Evolutionary conservation across 1,140 invertebrate genomes (phyloP).

Genomic region (Hormaphis cornu): DNA sequence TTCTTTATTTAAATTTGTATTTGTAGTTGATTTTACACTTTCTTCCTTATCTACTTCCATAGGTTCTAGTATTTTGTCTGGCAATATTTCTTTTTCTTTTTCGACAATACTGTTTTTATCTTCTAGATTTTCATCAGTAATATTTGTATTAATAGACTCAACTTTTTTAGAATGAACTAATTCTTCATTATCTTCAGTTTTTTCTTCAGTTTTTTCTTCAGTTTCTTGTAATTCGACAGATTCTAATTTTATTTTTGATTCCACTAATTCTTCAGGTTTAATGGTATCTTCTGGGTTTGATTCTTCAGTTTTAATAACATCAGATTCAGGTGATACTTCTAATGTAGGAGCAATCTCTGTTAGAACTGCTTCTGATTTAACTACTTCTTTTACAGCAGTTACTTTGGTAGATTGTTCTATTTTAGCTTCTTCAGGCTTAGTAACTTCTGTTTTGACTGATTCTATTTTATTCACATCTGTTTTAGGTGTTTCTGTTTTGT

Average conservation of each 20-base stretch:
- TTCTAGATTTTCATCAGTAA: conserved; percentile 20
- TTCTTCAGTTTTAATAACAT: conserved; percentile 34
- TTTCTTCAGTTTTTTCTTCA: conserved; percentile 11
- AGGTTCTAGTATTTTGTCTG: conserved; percentile 25
- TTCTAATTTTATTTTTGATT: conserved; percentile 37
- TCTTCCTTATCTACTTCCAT: conserved; percentile 38
- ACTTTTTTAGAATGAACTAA: conserved; percentile 21
- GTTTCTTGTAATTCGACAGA: conserved; percentile 34
- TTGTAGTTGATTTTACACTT: conserved; percentile 5
- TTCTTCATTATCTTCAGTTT: conserved; percentile 30
- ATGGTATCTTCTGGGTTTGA: conserved; percentile 34
- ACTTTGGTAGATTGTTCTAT: conserved; percentile 24
- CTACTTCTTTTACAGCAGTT: conserved; percentile 10
- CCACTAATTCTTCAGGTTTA: conserved; percentile 35
- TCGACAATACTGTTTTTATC: conserved; percentile 35
- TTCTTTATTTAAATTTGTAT: conserved; percentile 28
- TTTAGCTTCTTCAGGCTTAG: conserved; percentile 7
- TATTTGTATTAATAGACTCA: conserved; percentile 32
- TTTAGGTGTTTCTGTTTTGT: conserved; percentile 18
- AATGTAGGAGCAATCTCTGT: conserved; percentile 38
- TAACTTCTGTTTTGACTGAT: conserved; percentile 23
- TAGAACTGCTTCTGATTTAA: conserved; percentile 36
- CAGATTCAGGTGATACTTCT: conserved; percentile 32
- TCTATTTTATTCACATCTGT: conserved; percentile 37
- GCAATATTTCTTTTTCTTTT: conserved; percentile 36